A percentile compares a stretch with the other conserved stretches of the same genome.
phyloP scores from a whole-genome alignment of 1,140 invertebrate genomes.

The Daktulosphaira vitifoliae region DNA sequence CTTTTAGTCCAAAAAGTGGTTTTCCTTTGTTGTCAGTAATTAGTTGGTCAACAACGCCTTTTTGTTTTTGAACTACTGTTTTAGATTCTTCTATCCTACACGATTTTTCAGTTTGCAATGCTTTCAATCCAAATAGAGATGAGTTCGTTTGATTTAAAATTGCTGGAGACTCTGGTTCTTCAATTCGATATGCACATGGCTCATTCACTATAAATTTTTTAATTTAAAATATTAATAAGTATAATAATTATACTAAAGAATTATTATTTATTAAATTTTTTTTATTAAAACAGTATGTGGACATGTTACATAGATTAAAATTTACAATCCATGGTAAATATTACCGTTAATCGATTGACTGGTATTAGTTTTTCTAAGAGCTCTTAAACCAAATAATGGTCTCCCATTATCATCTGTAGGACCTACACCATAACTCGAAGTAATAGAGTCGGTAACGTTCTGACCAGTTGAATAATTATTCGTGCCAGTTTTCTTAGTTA shows the following conservation, averaged over 20 bases:
- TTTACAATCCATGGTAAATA: slow-evolving; percentile 42
- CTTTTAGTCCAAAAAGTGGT: slow-evolving; percentile 41
- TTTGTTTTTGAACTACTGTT: slow-evolving; percentile 16
- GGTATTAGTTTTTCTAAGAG: slow-evolving; percentile 53
- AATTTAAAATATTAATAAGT: too few relatives aligned
- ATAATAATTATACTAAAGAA: not conserved
- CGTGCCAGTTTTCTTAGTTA: not conserved
- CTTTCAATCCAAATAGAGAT: slow-evolving; percentile 40
- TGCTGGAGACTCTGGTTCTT: not conserved
- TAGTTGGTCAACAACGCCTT: slow-evolving; percentile 5
- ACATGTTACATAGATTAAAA: not conserved
- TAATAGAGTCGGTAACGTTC: slow-evolving; percentile 52
- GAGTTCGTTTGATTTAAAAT: slow-evolving; percentile 36
- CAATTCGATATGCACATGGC: not conserved
- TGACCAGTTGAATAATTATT: not conserved
- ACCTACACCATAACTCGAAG: slow-evolving; percentile 70
- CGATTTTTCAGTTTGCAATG: slow-evolving; percentile 34
- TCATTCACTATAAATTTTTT: not conserved
- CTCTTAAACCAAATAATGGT: slow-evolving; percentile 64
- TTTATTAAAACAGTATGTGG: not conserved
- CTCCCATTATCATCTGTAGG: slow-evolving; percentile 68
- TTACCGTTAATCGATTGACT: slow-evolving; percentile 2
- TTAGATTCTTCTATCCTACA: not conserved
- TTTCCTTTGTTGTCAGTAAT: slow-evolving; percentile 38
- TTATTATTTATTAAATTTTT: not conserved